Evolutionary conservation across 2,113 vertebrate genomes (phyloP), one percentile per base, ranked within the genome.

Genomic region (Jaculus jaculus): DNA sequence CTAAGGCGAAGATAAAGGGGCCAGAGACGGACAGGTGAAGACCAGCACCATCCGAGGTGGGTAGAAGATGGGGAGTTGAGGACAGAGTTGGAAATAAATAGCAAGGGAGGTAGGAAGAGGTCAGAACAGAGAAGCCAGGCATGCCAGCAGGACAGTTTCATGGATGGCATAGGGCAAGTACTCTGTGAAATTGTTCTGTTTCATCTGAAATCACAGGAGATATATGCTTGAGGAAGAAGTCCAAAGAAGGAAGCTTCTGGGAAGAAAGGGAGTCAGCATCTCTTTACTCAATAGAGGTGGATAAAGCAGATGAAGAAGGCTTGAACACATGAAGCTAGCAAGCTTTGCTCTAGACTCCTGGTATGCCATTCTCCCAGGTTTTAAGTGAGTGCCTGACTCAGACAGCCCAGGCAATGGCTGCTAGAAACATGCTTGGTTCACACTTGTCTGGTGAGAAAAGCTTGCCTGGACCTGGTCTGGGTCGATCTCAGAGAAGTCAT

Each of bases 111-210:
- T 13, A 51, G n/a, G 37, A 81, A 63, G 54, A 92, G 16, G 66
- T 11, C 30, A 5, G 61, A n/a, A 18, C 3, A 2, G 18, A 66
- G 30, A 81, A 66, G 10, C 9, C 30, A 18, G 24, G 20, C 18
- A 10, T 30, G 7, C 39, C 72, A 47, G 9, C 1, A 75, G 10
- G 6, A 47, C 54, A 51, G 54, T 72, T 47, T 30, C 63, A 21
- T 0, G 4, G 66, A 24, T 9, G 60, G 42, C 3, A 0, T 3
- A 20, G 34, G 58, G 23, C 77, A 47, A 24, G 24, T 12, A 7
- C 12, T 61, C 37, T 16, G 13, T 32, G 47, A 60, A 51, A 24
- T 12, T 20, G 13, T 78, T 26, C 10, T 60, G 11, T 30, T 61
- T 61, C 34, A 34, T 37, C 63, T 77, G 26, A 86, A 90, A 58